Percentiles rank a stretch among this genome's conserved stretches.
Evolutionary conservation across 2,113 vertebrate genomes (phyloP).

Genomic region (Podiceps cristatus): DNA sequence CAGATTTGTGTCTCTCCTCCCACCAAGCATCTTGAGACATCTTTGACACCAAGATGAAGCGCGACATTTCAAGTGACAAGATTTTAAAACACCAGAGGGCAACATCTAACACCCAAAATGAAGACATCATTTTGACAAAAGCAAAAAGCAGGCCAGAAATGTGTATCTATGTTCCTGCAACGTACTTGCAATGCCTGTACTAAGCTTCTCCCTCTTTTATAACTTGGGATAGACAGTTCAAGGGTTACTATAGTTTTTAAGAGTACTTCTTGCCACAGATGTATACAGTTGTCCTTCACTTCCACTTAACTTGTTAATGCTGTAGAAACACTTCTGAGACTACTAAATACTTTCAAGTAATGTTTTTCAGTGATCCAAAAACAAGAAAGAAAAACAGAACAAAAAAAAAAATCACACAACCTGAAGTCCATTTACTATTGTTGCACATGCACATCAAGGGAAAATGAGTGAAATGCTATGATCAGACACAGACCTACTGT

Average conservation of each 20-base stretch:
- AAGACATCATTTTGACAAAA: background rate
- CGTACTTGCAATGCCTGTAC: background rate
- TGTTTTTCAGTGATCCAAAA: background rate
- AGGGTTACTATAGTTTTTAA: background rate
- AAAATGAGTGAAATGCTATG: fast-evolving
- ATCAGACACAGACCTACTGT: background rate
- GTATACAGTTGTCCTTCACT: background rate
- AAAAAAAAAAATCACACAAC: background rate
- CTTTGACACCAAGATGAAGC: background rate
- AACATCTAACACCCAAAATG: background rate
- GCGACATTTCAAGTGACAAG: background rate
- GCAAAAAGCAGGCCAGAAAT: background rate
- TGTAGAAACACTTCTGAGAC: background rate
- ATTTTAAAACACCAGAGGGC: background rate
- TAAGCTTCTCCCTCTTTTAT: background rate
- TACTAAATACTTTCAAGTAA: background rate
- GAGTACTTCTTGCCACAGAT: background rate
- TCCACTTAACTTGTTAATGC: background rate
- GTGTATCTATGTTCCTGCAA: fast-evolving
- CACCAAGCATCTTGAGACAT: background rate
- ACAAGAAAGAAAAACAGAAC: background rate
- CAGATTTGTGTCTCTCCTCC: background rate
- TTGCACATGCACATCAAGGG: fast-evolving
- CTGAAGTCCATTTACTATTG: background rate
- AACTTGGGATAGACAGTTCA: background rate